Base-by-base conservation (phyloP, 2,888 invertebrate genomes). In the Kuschelorhynchus macadamiae region DNA sequence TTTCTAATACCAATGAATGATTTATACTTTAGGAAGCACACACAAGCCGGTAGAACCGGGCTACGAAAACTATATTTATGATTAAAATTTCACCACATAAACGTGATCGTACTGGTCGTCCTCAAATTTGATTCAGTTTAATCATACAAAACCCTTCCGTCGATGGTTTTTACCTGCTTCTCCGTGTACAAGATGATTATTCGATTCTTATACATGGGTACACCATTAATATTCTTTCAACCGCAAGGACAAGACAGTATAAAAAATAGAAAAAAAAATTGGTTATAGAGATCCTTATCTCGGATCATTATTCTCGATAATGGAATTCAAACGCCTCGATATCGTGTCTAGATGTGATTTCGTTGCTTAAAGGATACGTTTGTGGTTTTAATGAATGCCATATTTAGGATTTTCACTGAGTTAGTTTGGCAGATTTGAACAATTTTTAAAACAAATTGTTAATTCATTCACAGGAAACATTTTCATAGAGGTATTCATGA, bases 261-360 rank as follows among this genome's bases (percentile, higher is more conserved):
- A 18, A 52, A 33, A 66, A 66, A 56, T 49, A 52, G 39, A 39
- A 53, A 59, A 60, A 61, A 67, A 46, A 67, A 62, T 62, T 67
- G 62, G 67, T 62, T 67, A 62, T 67, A 53, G 53, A 67, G 67
- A 67, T 67, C 36, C 20, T 67, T 67, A 67, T 67, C 67, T 49
- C 56, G 41, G 44, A 50, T 67, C 67, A 67, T 67, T 67, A 67
- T 67, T 67, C 62, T 62, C 55, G 62, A 67, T 67, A 67, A 67
- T 67, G 67, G 67, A 55, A 67, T 67, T 67, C 57, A 57, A 67
- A 67, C 62, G 67, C 55, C 55, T 42, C 21, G 49, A 55, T 67
- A 61, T 67, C 67, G 59, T 67, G 67, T 60, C 60, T 67, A 56
- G 49, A 67, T 55, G 61, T 61, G 55, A 67, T 67, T 67, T 67